Evolutionary conservation across 2,797 vertebrate genomes (phyloP).

Genomic region (Urocyon cinereoargenteus): DNA sequence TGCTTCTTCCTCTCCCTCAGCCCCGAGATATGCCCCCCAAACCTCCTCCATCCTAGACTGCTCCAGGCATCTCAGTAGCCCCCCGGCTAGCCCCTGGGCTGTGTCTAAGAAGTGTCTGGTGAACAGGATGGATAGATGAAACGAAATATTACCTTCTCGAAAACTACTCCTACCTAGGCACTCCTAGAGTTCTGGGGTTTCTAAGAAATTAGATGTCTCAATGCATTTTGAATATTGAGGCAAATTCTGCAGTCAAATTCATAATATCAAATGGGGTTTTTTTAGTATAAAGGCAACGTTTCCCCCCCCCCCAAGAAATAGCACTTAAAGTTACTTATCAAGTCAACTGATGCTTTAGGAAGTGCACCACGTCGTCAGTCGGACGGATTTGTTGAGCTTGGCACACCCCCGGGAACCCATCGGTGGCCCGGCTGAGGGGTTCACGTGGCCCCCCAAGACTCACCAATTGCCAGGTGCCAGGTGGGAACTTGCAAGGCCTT

Average conservation of each 20-base stretch:
- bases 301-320: background rate
- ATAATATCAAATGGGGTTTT: background rate
- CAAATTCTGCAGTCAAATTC: background rate
- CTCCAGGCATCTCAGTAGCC: background rate
- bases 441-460: background rate
- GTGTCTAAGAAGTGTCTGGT: background rate
- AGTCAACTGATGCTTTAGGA: background rate
- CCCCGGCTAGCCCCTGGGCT: too few relatives aligned
- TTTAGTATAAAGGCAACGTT: background rate
- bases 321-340: background rate
- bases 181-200: background rate
- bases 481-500: background rate
- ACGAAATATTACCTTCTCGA: background rate
- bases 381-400: background rate
- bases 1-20: background rate
- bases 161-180: background rate
- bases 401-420: background rate
- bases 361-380: background rate
- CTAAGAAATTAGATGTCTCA: background rate
- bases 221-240: background rate
- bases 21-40: fast-evolving
- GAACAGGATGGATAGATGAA: background rate
- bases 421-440: background rate
- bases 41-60: background rate
- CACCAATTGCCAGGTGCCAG: fast-evolving